Base-by-base conservation (phyloP, 2,113 vertebrate genomes). In the Corythoichthys haematopterus region DNA sequence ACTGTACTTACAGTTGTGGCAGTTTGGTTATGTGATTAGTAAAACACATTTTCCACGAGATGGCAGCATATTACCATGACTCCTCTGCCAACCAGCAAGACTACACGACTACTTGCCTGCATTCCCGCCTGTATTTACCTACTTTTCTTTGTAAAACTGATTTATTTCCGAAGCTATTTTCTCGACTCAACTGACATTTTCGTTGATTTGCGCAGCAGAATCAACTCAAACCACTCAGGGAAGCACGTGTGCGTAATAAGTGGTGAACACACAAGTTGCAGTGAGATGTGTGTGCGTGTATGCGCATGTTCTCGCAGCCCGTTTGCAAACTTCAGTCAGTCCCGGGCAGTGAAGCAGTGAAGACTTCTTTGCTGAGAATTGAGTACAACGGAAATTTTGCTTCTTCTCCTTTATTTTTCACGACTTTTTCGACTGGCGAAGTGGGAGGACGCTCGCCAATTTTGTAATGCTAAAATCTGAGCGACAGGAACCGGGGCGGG, bases 381-480 rank as follows among this genome's bases (percentile, higher is more conserved):
- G 13, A 20, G 10, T 6, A n/a, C n/a, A 43, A 6, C 38, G 2
- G 57, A 38, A 35, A 13, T 35, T 16, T 15, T 2, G 6, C 4
- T 14, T 40, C 16, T 6, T 14, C 3, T 10, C 6, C 60, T 62
- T 5, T 55, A 1, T 33, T 28, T 13, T 28, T 12, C 40, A 33
- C n/a, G 3, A 3, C n/a, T 38, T 9, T 33, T 2, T 13, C 14
- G 3, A 14, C 6, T 46, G 79, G 68, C 70, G 69, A 68, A 84
- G 89, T 89, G 85, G 89, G 88, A 84, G 88, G 87, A 87, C 82
- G 83, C 89, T 77, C 63, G 57, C n/a, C 76, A 67, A 81, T 79
- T 76, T 57, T 85, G 86, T 84, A 84, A 91, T 89, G 86, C 69
- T 90, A 91, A 91, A 91, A 90, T 89, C 85, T 89, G 90, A 90